A percentile compares a stretch with the other conserved stretches of the same genome.
These are phyloP conservation scores for Chauna torquata DNA, from an alignment of 2,113 vertebrate species.

Conservation along the genomic window DNA sequence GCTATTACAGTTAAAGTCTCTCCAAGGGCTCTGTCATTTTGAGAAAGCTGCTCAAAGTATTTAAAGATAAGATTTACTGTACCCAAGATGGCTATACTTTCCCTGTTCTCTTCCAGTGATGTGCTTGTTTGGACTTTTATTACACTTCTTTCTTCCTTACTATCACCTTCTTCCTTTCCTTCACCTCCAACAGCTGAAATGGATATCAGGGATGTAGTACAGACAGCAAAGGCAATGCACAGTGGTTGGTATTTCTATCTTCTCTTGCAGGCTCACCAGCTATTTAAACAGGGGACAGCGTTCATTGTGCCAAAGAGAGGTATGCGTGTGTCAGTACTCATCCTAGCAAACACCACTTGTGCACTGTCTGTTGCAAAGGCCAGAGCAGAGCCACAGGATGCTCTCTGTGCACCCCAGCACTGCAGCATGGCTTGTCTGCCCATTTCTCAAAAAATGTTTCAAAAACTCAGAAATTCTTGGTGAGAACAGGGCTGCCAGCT, in stretches of 20 bases:
- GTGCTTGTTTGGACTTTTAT: neutral
- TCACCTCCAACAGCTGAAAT: neutral
- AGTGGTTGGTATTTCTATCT: neutral
- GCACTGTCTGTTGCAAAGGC: neutral
- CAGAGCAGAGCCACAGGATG: neutral
- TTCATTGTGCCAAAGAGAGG: neutral
- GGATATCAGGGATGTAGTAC: neutral
- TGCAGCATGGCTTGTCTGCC: neutral
- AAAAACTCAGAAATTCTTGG: neutral
- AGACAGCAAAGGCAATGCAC: neutral
- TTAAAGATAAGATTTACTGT: constrained; percentile 30
- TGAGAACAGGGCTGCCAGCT: neutral
- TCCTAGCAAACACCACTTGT: neutral
- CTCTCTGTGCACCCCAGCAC: neutral
- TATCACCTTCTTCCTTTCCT: constrained; percentile 21
- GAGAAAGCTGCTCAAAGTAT: constrained; percentile 2
- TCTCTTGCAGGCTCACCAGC: neutral
- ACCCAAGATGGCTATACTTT: neutral
- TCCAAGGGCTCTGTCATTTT: neutral
- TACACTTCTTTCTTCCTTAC: constrained; percentile 8
- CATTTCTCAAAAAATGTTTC: neutral
- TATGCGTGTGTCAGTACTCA: neutral
- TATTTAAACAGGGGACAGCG: neutral
- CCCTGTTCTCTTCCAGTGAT: neutral
- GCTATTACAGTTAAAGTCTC: neutral